Evolutionary conservation across 2,888 invertebrate species (phyloP), one percentile per base, ranked within the genome.

Genomic region (Helicoverpa assulta): DNA sequence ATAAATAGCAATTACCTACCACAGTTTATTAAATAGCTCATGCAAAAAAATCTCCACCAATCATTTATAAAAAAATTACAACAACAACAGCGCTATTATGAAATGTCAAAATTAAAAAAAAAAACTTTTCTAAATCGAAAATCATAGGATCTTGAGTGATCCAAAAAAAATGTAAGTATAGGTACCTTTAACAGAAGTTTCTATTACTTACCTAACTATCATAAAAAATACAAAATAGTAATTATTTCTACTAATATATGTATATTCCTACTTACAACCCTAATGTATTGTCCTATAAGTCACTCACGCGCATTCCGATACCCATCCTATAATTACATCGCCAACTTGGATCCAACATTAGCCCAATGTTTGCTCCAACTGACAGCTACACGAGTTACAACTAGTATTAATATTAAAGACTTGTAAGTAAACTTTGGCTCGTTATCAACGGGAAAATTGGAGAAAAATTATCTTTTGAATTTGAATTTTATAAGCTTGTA

Each of bases 391-490:
- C 61, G 33, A 70, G 19, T 67, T 53, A 62, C 37, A 37, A 63
- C 68, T 58, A 68, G 62, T 53, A 74, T 80, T 74, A 77, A 62
- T 70, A 82, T 81, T 80, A 64, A 69, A 74, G 40, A 8, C 63
- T 53, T 55, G 26, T 47, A 52, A 26, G 19, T 60, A 33, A 40
- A 64, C 52, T 65, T 80, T 83, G 83, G 78, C 78, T 70, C 54
- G 67, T 61, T 65, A 81, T 67, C 70, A 29, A 67, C 52, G n/a
- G 50, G 37, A 70, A 67, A 66, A 64, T 67, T 64, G 57, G 68
- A 54, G 19, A 63, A 53, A 68, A 50, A 19, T 54, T 56, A 50
- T 33, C 29, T 21, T 61, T 33, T 40, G 80, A 65, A 77, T 76
- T 63, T 26, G 68, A 73, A 80, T 73, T 71, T 37, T 56, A 69